Conservation (phyloP, 1,140 invertebrate species). For the Lysiphlebus fabarum region DNA sequence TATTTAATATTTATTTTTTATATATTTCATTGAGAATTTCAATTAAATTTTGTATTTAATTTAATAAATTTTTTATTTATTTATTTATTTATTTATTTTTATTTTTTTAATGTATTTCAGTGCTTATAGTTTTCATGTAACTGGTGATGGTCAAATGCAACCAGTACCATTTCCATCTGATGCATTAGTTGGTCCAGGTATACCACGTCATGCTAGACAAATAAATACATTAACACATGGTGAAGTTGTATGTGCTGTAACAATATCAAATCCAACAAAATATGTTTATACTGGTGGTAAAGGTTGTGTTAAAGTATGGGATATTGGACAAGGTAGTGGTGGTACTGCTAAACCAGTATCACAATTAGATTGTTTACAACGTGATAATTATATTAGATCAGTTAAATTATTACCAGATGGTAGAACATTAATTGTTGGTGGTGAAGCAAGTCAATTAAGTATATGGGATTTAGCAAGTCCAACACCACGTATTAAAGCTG, state of each 20-base stretch:
- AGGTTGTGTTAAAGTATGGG: constrained; percentile 86
- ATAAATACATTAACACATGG: constrained; percentile 77
- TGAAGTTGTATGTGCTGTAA: constrained; percentile 85
- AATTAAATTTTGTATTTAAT: neutral
- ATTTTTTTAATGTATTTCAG: constrained; percentile 41
- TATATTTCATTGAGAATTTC: no score
- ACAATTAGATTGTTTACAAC: constrained; percentile 79
- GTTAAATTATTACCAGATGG: constrained; percentile 90
- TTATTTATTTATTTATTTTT: neutral
- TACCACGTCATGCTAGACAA: constrained; percentile 75
- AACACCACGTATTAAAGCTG: constrained; percentile 87
- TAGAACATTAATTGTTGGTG: constrained; percentile 85
- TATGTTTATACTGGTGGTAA: constrained; percentile 88
- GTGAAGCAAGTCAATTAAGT: constrained; percentile 83
- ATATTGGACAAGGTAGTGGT: constrained; percentile 69
- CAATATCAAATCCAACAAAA: constrained; percentile 77
- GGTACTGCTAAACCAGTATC: constrained; percentile 70
- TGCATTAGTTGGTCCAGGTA: constrained; percentile 87
- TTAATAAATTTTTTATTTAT: neutral
- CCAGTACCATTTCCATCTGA: constrained; percentile 84
- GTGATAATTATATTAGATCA: constrained; percentile 88
- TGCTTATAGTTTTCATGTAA: constrained; percentile 75
- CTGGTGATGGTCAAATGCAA: constrained; percentile 68
- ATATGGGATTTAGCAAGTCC: constrained; percentile 86
- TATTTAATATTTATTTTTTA: no score